Percentiles rank a stretch among this genome's conserved stretches.
phyloP scores from a whole-genome alignment of 2,797 vertebrate species.

The Pangasius sanitwongsei region DNA sequence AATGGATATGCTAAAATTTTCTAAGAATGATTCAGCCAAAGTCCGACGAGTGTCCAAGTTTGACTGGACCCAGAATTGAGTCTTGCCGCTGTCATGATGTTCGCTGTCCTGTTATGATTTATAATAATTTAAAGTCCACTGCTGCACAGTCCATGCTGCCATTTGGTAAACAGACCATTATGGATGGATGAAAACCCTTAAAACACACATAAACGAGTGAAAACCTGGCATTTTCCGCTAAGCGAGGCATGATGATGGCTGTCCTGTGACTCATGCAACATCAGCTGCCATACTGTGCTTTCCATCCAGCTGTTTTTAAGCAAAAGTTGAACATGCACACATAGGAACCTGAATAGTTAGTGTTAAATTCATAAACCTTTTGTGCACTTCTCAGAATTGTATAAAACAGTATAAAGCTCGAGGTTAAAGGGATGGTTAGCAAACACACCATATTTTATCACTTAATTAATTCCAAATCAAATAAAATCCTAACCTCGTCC shows the following conservation, averaged over 20 bases:
- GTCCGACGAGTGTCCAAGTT: neutral
- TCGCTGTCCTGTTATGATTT: neutral
- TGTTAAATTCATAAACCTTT: too few species aligned
- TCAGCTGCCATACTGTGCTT: neutral
- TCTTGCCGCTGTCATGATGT: neutral
- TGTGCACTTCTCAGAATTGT: too few species aligned
- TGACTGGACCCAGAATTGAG: neutral
- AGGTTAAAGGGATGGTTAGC: neutral
- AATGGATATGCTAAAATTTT: neutral
- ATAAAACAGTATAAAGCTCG: neutral
- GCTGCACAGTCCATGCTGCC: neutral
- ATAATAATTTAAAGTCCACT: neutral
- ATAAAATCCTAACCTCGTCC: neutral
- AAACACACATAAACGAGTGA: neutral
- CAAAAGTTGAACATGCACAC: neutral
- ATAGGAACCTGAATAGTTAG: neutral
- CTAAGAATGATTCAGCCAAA: neutral
- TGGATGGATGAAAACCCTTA: neutral
- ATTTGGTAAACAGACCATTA: constrained; percentile 21
- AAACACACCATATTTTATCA: neutral
- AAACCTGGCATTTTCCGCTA: constrained; percentile 12
- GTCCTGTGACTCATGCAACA: neutral
- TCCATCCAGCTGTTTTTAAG: neutral
- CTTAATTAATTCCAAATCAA: neutral
- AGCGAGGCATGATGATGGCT: constrained; percentile 11